Percentiles rank a stretch among this genome's conserved stretches.
phyloP scores from a whole-genome alignment of 2,888 invertebrate species.

The Frankliniella fusca region DNA sequence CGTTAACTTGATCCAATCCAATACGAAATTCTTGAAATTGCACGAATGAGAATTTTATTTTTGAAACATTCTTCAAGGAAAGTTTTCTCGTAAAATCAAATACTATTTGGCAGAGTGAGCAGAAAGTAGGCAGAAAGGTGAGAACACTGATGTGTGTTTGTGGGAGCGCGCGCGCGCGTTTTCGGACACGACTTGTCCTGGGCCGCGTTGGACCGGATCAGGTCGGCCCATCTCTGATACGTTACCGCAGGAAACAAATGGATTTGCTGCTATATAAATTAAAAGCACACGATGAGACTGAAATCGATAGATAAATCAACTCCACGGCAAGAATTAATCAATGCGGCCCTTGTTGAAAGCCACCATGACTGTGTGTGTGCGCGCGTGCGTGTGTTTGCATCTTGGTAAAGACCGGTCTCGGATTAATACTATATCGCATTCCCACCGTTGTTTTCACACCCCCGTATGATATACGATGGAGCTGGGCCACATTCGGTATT shows the following conservation, averaged over 20 bases:
- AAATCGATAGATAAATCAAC: conserved; percentile 10
- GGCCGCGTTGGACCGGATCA: background rate
- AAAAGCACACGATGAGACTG: background rate
- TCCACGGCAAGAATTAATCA: conserved; percentile 17
- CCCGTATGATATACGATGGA: background rate
- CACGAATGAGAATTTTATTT: no score
- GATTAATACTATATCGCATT: conserved; percentile 13
- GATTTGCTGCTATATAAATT: conserved; percentile 7
- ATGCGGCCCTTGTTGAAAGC: conserved; percentile 21
- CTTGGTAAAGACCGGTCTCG: background rate
- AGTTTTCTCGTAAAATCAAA: no score
- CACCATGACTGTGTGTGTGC: background rate
- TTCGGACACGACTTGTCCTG: background rate
- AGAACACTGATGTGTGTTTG: no score
- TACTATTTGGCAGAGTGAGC: no score
- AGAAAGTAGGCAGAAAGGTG: no score
- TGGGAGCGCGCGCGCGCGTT: no score
- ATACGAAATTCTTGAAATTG: no score
- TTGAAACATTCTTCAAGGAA: no score
- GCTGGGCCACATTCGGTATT: no score
- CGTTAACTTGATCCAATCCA: no score
- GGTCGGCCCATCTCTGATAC: background rate
- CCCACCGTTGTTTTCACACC: conserved; percentile 8
- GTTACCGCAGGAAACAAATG: conserved; percentile 9
- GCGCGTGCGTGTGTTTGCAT: background rate